These are phyloP conservation scores for Cephus rjabovi DNA, from an alignment of 2,888 invertebrate genomes.

Conservation along the genomic window DNA sequence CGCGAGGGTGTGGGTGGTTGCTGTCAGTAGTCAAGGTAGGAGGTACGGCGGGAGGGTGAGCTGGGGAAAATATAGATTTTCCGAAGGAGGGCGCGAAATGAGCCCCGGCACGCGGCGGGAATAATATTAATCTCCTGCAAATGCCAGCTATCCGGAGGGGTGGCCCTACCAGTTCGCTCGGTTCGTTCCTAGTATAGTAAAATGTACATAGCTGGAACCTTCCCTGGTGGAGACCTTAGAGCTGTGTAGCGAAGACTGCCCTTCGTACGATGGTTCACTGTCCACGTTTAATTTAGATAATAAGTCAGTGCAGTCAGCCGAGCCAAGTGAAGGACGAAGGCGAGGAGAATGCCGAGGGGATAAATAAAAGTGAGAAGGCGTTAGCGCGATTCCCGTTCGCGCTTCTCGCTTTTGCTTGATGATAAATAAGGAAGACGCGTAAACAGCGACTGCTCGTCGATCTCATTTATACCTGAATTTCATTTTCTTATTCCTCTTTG, in stretches of 20 bases:
- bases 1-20: neutral
- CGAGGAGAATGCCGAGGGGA: neutral
- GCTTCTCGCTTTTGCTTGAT: neutral
- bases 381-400: neutral
- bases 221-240: neutral
- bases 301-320: constrained; percentile 2
- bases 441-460: neutral
- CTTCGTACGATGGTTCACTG: constrained; percentile 5
- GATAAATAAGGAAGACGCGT: neutral
- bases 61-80: constrained; percentile 39
- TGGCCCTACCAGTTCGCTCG: neutral
- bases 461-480: neutral
- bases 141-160: constrained; percentile 19
- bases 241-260: neutral
- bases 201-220: neutral
- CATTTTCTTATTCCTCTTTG: neutral
- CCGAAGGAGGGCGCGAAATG: constrained; percentile 28
- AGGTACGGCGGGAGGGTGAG: constrained; percentile 4
- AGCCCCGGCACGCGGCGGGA: constrained; percentile 33
- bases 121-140: constrained; percentile 37
- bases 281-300: constrained; percentile 13
- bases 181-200: neutral
- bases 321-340: neutral
- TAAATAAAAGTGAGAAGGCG: neutral
- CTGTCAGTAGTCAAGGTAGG: neutral